phyloP scores from a whole-genome alignment of 1,140 invertebrate genomes.

The Lucilia sericata region DNA sequence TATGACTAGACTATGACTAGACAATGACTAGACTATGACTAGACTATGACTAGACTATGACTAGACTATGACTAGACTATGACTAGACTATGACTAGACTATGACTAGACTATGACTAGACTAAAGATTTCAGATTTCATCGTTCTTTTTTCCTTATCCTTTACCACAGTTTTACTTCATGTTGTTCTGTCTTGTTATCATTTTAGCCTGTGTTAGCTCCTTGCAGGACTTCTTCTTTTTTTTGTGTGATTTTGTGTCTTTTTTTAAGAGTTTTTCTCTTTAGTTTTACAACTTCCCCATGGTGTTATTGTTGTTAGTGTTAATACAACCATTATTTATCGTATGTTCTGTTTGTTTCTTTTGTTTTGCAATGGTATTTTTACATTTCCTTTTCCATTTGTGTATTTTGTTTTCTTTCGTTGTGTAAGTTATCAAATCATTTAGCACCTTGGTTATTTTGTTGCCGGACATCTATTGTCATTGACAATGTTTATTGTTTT shows the following conservation, averaged over 20 bases:
- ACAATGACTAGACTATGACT: too few species aligned
- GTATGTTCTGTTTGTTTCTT: conserved; percentile 1
- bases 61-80: too few species aligned
- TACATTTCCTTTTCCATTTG: neutral
- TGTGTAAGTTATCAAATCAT: conserved; percentile 25
- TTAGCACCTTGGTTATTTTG: conserved; percentile 37
- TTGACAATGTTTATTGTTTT: conserved; percentile 31
- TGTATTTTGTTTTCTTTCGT: neutral
- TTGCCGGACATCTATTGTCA: conserved; percentile 34
- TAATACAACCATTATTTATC: neutral
- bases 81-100: too few species aligned
- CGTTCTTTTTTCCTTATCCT: too few species aligned
- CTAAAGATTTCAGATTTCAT: too few species aligned
- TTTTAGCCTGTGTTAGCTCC: neutral
- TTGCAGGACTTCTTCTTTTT: neutral
- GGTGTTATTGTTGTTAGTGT: conserved; percentile 4
- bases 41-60: too few species aligned
- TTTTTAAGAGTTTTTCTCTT: neutral
- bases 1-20: too few species aligned
- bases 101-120: too few species aligned
- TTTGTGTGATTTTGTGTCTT: neutral
- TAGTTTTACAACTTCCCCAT: neutral
- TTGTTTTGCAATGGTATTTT: conserved; percentile 21
- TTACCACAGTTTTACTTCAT: too few species aligned
- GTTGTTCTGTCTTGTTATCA: too few species aligned